A percentile compares a stretch with the other conserved stretches of the same genome.
These are phyloP conservation scores for Melopsittacus undulatus DNA, from an alignment of 2,797 vertebrate species.

Conservation along the genomic window DNA sequence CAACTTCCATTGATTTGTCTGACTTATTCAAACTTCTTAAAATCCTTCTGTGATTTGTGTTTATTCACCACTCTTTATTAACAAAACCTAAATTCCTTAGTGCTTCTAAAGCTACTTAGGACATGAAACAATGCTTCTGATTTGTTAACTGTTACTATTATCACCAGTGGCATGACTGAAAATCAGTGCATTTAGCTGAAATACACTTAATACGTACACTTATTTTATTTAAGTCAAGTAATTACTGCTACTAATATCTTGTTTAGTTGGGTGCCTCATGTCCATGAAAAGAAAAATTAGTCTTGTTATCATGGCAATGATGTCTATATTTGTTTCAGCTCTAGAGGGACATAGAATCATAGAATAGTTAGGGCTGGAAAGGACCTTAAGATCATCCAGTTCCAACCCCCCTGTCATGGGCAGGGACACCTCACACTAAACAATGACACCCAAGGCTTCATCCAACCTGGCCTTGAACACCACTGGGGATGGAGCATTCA, in stretches of 20 bases:
- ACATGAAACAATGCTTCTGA: not conserved
- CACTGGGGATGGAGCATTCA: too few species aligned
- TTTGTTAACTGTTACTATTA: not conserved
- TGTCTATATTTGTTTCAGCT: not conserved
- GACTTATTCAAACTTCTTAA: not conserved
- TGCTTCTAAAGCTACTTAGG: conserved; percentile 7
- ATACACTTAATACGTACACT: not conserved
- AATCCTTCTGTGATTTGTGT: not conserved
- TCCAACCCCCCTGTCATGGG: too few species aligned
- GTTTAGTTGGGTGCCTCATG: not conserved
- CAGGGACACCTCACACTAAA: too few species aligned
- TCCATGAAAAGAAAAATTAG: not conserved
- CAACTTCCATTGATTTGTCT: not conserved
- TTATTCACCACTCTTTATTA: not conserved
- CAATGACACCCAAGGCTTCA: too few species aligned
- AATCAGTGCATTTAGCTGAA: not conserved
- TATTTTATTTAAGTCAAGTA: conserved; percentile 7
- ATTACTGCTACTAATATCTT: not conserved
- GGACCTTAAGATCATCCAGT: too few species aligned
- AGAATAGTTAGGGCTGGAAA: too few species aligned
- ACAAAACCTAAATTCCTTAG: conserved; percentile 11
- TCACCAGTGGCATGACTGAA: not conserved
- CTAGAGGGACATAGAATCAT: not conserved
- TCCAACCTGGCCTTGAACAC: too few species aligned
- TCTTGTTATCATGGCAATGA: not conserved